These are phyloP conservation scores for Leptoclinus maculatus DNA, from an alignment of 2,797 vertebrate species.

Conservation along the genomic window DNA sequence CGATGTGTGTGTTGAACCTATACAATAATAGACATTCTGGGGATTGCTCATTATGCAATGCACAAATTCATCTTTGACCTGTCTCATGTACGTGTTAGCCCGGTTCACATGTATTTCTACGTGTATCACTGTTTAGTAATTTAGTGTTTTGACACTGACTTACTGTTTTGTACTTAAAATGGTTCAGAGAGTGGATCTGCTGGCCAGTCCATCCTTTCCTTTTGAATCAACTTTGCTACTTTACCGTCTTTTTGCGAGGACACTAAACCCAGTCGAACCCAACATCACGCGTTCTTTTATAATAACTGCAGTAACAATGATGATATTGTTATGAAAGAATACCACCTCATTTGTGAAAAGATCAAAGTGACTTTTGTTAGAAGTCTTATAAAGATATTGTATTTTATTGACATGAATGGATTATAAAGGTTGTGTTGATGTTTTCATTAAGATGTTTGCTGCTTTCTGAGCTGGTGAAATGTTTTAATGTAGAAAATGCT, in stretches of 20 bases:
- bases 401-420: neutral
- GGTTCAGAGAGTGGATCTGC: constrained; percentile 78
- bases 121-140: neutral
- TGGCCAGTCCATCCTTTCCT: constrained; percentile 80
- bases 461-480: neutral
- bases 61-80: neutral
- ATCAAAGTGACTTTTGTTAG: neutral
- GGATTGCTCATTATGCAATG: neutral
- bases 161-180: constrained; percentile 42
- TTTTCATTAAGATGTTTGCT: neutral
- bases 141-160: neutral
- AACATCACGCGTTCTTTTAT: constrained; percentile 1
- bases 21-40: neutral
- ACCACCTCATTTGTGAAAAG: neutral
- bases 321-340: neutral
- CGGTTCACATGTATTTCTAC: constrained; percentile 8
- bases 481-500: neutral
- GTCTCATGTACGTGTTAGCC: neutral
- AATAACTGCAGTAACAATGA: neutral
- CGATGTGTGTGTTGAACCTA: neutral
- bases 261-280: neutral
- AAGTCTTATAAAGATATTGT: neutral
- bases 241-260: neutral
- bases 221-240: constrained; percentile 1
- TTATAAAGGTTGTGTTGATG: neutral